Conservation (phyloP, 2,113 vertebrate genomes). For the Accipiter cooperii region DNA sequence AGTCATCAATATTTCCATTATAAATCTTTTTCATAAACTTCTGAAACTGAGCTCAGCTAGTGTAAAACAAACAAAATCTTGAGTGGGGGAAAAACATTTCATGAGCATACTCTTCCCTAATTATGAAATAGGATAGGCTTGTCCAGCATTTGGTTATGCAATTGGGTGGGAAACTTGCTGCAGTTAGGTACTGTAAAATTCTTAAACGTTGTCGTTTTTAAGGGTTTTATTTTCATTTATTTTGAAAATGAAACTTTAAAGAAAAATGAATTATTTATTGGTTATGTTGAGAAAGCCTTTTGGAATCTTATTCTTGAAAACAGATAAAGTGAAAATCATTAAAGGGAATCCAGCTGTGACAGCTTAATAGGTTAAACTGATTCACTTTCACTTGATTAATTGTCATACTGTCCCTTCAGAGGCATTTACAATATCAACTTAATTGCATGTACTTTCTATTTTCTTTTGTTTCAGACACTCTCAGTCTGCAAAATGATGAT, state of each 20-base stretch:
- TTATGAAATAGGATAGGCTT: conserved; percentile 30
- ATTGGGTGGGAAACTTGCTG: not conserved
- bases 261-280: not conserved
- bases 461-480: conserved; percentile 65
- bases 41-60: conserved; percentile 36
- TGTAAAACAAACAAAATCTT: conserved; percentile 50
- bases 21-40: conserved; percentile 43
- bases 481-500: conserved; percentile 60
- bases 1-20: conserved; percentile 42
- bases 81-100: conserved; percentile 9
- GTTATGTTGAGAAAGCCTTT: not conserved
- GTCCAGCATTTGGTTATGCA: conserved; percentile 23
- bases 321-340: not conserved
- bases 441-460: conserved; percentile 12
- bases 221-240: not conserved
- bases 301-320: not conserved
- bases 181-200: not conserved
- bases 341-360: not conserved
- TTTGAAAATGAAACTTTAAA: not conserved
- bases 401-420: conserved; percentile 20
- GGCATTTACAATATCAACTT: not conserved
- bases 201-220: not conserved
- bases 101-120: conserved; percentile 8
- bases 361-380: conserved; percentile 1
- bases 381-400: conserved; percentile 4